A percentile compares a stretch with the other conserved stretches of the same genome.
Conservation (phyloP, 2,888 invertebrate genomes). For the Dione vanillae region DNA sequence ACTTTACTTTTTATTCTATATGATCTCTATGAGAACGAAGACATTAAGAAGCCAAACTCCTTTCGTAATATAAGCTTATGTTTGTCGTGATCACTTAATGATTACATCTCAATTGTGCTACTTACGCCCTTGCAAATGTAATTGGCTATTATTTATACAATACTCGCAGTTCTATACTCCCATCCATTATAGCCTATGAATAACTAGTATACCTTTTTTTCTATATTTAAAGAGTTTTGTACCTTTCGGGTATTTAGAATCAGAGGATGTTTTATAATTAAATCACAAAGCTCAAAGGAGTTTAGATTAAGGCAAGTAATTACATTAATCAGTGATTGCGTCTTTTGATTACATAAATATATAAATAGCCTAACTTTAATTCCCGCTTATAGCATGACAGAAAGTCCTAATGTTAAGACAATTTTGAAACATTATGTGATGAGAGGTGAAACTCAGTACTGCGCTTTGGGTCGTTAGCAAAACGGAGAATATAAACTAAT, state of each 20-base stretch:
- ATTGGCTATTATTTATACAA: conserved; percentile 8
- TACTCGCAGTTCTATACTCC: not conserved
- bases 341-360: too few species aligned
- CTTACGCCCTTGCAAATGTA: conserved; percentile 22
- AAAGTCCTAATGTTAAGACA: too few species aligned
- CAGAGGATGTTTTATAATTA: too few species aligned
- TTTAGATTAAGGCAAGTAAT: too few species aligned
- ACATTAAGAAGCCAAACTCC: conserved; percentile 18
- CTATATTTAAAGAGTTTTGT: too few species aligned
- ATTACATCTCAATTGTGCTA: conserved; percentile 27
- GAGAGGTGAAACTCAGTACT: not conserved
- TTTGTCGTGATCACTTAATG: conserved; percentile 26
- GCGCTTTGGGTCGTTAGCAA: not conserved
- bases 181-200: not conserved
- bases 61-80: conserved; percentile 20
- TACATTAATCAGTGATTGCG: too few species aligned
- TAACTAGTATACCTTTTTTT: too few species aligned
- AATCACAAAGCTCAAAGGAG: too few species aligned
- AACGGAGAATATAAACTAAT: not conserved
- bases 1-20: not conserved
- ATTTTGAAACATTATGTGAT: too few species aligned
- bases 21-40: not conserved
- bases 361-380: too few species aligned
- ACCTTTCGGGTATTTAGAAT: too few species aligned
- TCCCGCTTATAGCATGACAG: too few species aligned